Conservation (phyloP, 2,797 vertebrate species). For the Iguana delicatissima region DNA sequence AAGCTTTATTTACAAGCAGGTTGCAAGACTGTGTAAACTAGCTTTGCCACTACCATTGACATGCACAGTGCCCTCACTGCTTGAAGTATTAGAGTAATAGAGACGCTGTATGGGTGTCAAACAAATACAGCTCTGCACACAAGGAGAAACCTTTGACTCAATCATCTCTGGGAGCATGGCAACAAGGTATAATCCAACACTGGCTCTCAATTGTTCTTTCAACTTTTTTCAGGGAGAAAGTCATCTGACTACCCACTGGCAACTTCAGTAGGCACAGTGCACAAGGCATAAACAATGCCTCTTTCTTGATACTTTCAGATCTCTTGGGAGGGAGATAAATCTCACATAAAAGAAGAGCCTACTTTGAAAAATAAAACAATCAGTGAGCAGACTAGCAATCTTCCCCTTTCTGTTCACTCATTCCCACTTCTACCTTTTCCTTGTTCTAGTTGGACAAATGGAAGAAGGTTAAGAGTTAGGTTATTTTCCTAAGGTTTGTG, state of each 20-base stretch:
- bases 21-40: neutral
- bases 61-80: neutral
- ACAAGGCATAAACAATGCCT: neutral
- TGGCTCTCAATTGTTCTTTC: neutral
- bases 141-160: too few relatives aligned
- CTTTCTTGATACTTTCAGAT: neutral
- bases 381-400: neutral
- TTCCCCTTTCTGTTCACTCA: neutral
- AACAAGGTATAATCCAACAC: neutral
- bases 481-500: too few relatives aligned
- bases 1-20: too few relatives aligned
- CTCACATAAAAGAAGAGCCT: conserved; percentile 4
- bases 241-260: neutral
- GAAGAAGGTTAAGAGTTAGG: neutral
- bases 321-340: neutral
- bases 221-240: neutral
- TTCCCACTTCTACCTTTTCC: neutral
- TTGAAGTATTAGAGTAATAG: too few relatives aligned
- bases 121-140: too few relatives aligned
- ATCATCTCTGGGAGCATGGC: neutral
- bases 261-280: neutral
- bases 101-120: too few relatives aligned
- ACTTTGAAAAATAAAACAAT: neutral
- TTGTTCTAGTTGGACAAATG: neutral
- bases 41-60: neutral